Evolutionary conservation across 2,797 vertebrate genomes (phyloP), one percentile per base, ranked within the genome.

Genomic region (Scomberomorus guttatus): DNA sequence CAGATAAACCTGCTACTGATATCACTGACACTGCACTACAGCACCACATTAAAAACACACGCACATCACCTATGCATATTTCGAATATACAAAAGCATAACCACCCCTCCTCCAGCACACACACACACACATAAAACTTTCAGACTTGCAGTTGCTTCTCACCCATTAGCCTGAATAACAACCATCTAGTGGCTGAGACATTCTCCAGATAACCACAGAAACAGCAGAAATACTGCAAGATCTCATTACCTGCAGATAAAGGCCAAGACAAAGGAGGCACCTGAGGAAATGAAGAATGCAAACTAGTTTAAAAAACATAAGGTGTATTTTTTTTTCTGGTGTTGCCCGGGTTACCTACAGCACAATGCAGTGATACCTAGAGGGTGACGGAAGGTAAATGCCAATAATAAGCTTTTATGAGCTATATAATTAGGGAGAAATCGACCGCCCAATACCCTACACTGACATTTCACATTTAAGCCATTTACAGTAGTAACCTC

Each of bases 231-330:
- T 42, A 58, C 59, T 32, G 48, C 11, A 51, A 81, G 50, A 67
- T 69, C 59, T 78, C 65, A 82, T 84, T 85, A 89, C 61, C 78
- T 72, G 72, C 70, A 90, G 84, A 69, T 76, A 70, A 80, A 85
- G 63, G 57, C 63, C 70, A 74, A 79, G 67, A 84, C 75, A 73
- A 73, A 86, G 58, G 65, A 77, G 52, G 12, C 60, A 75, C 65
- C 61, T 60, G 22, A 65, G 66, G 73, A 80, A 88, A 78, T 80
- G 76, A 88, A 61, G 32, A 75, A 81, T 70, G 82, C 72, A 62
- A 76, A 79, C 60, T 70, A 55, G 39, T 82, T 88, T 77, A 75
- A 88, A 85, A 84, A 56, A 55, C 46, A 77, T 66, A 55, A 22
- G 18, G 42, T 55, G 25, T 37, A 62, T 50, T 75, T 76, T 69